A percentile compares a stretch with the other conserved stretches of the same genome.
phyloP scores from a whole-genome alignment of 1,140 invertebrate genomes.

The Drosophila sulfurigaster region DNA sequence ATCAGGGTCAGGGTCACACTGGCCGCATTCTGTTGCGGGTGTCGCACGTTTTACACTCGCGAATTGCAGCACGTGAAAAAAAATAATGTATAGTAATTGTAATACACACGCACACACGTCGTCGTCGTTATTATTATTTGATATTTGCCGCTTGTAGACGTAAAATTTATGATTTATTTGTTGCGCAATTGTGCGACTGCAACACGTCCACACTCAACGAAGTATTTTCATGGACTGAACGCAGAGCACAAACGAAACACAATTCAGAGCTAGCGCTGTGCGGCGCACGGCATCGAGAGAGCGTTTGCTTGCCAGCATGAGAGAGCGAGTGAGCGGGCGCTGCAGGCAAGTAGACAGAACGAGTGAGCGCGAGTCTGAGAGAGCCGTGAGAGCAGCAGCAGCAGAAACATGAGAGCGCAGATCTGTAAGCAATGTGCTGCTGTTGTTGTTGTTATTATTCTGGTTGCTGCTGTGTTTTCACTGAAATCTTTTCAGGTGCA shows the following conservation, averaged over 20 bases:
- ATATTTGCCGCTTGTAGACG: constrained; percentile 1
- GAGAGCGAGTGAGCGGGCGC: not conserved
- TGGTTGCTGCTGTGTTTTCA: too few relatives aligned
- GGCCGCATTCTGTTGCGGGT: constrained; percentile 32
- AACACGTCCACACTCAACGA: constrained; percentile 38
- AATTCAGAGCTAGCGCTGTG: constrained; percentile 10
- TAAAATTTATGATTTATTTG: not conserved
- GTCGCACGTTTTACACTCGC: constrained; percentile 27
- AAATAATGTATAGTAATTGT: not conserved
- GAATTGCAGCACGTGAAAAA: constrained; percentile 38
- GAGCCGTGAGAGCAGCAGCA: not conserved
- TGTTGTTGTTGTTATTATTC: not conserved
- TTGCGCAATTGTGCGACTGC: constrained; percentile 8
- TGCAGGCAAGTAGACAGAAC: not conserved
- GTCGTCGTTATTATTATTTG: not conserved
- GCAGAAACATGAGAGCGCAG: not conserved
- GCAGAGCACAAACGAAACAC: not conserved
- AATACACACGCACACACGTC: not conserved
- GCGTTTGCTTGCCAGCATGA: too few relatives aligned
- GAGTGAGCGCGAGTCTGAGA: not conserved
- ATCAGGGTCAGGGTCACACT: constrained; percentile 27
- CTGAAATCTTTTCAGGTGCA: not conserved
- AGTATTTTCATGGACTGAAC: constrained; percentile 42
- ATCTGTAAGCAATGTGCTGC: not conserved
- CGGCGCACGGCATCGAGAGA: not conserved